These are phyloP conservation scores for Penaeus monodon DNA, from an alignment of 2,888 invertebrate genomes.

Conservation along the genomic window DNA sequence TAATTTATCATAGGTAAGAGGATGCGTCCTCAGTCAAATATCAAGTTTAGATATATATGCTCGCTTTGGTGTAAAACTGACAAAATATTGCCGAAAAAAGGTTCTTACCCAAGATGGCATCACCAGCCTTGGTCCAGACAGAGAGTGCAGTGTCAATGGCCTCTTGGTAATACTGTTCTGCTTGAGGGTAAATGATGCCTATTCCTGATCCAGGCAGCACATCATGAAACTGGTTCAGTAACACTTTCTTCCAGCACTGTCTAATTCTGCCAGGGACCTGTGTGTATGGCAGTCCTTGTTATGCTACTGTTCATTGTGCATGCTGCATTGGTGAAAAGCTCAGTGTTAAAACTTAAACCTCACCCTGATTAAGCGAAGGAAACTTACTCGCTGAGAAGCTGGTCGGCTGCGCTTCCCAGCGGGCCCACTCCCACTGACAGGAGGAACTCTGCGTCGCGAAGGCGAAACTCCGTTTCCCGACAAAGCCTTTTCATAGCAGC, in stretches of 20 bases:
- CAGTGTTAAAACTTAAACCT: no score
- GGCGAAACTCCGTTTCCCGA: conserved; percentile 69
- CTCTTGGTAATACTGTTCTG: conserved; percentile 46
- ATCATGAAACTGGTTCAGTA: conserved; percentile 74
- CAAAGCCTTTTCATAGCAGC: conserved; percentile 69
- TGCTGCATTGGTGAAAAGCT: no score
- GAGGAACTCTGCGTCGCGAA: conserved; percentile 70
- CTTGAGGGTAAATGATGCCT: conserved; percentile 52
- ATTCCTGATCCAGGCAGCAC: conserved; percentile 70
- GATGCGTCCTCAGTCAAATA: not conserved
- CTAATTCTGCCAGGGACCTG: conserved; percentile 53
- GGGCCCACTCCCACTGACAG: conserved; percentile 63
- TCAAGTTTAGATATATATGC: no score
- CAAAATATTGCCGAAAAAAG: no score
- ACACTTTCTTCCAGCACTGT: conserved; percentile 71
- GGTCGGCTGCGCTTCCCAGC: conserved; percentile 5
- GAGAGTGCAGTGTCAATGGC: conserved; percentile 43
- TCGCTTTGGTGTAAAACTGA: no score
- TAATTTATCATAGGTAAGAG: not conserved
- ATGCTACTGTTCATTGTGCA: not conserved
- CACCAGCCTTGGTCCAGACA: conserved; percentile 36
- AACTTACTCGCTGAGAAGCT: conserved; percentile 34
- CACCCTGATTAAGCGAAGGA: not conserved
- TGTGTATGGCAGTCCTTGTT: not conserved
- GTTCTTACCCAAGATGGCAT: conserved; percentile 37